Conservation (phyloP, 2,113 vertebrate genomes). For the Noturus placidus region DNA sequence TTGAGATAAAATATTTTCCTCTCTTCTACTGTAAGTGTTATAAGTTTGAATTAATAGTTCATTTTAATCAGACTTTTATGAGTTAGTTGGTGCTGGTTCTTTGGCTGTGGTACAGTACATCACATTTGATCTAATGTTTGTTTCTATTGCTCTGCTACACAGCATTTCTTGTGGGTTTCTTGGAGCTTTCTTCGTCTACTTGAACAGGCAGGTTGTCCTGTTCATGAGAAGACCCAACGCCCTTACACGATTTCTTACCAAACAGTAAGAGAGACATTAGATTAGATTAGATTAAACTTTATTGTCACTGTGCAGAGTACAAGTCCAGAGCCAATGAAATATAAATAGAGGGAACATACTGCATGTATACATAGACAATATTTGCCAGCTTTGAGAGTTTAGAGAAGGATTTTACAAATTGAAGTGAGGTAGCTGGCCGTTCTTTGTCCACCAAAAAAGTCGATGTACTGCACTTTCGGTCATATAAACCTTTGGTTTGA, state of each 20-base stretch:
- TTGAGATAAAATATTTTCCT: neutral
- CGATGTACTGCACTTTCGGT: neutral
- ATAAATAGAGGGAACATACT: neutral
- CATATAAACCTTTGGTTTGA: neutral
- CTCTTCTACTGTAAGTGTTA: neutral
- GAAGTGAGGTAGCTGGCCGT: neutral
- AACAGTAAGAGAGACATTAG: constrained; percentile 77
- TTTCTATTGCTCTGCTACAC: constrained; percentile 17
- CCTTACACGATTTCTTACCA: constrained; percentile 85
- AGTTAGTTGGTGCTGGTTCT: neutral
- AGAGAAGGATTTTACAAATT: neutral
- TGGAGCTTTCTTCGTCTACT: constrained; percentile 91
- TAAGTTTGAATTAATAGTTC: neutral
- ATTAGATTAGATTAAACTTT: too few species aligned
- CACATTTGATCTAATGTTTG: neutral
- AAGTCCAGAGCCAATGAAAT: neutral
- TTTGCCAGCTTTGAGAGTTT: neutral
- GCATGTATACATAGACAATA: neutral
- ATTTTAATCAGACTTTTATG: neutral
- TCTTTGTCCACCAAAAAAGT: neutral
- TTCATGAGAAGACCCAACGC: constrained; percentile 79
- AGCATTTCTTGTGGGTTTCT: constrained; percentile 86
- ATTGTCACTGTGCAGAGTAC: too few species aligned
- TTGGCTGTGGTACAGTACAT: neutral
- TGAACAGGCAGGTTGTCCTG: constrained; percentile 89